A percentile compares a stretch with the other conserved stretches of the same genome.
phyloP scores from a whole-genome alignment of 2,797 vertebrate genomes.

The Oophaga sylvatica region DNA sequence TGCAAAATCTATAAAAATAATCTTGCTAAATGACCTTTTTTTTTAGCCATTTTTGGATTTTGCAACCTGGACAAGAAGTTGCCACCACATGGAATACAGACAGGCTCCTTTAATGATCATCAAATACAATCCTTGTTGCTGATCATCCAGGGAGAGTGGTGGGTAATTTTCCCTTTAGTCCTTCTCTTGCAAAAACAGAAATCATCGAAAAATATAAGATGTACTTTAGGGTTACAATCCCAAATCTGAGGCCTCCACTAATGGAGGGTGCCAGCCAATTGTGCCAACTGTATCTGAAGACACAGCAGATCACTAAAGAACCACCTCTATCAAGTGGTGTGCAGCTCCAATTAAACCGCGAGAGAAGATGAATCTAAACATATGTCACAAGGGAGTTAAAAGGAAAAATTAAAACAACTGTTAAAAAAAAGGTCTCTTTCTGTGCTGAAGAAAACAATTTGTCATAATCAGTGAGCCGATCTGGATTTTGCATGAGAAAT shows the following conservation, averaged over 20 bases:
- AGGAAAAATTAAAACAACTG: constrained; percentile 36
- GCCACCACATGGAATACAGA: no score
- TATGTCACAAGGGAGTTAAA: constrained; percentile 23
- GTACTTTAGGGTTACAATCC: not conserved
- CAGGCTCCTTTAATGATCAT: no score
- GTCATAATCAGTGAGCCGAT: constrained; percentile 38
- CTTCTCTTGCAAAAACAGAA: no score
- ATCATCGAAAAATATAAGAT: not conserved
- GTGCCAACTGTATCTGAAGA: not conserved
- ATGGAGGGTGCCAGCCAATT: not conserved
- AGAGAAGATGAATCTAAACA: not conserved
- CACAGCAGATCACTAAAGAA: not conserved
- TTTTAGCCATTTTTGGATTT: no score
- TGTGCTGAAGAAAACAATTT: constrained; percentile 28
- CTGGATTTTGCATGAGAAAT: constrained; percentile 45
- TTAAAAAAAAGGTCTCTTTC: constrained; percentile 16
- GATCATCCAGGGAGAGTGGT: no score
- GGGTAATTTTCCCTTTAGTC: no score
- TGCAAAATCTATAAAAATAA: no score
- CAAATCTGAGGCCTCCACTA: not conserved
- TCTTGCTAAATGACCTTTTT: no score
- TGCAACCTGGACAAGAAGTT: no score
- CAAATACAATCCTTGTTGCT: no score
- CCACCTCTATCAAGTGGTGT: not conserved
- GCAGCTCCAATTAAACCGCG: not conserved